Base-by-base conservation (phyloP, 2,888 invertebrate genomes). In the Microctonus aethiopoides region DNA sequence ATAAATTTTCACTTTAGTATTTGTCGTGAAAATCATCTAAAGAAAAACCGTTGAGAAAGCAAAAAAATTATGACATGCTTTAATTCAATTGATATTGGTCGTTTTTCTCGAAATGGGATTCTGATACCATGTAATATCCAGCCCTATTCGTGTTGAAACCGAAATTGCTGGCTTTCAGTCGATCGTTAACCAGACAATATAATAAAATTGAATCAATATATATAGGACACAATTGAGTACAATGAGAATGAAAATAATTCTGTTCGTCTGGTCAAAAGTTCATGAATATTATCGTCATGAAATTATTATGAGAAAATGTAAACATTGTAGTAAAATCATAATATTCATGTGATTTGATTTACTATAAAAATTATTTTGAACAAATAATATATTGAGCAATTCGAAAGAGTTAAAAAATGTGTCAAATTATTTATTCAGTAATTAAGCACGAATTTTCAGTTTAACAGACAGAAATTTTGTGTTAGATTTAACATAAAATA, bases 121-220 rank as follows among this genome's bases (percentile, higher is more conserved):
- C 74, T 74, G 73, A 76, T 74, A 75, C 75, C 74, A 76, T 72
- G 74, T 77, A 11, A 61, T 73, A 77, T 74, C 77, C 81, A 79
- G 75, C 79, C 81, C 80, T 77, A 79, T 80, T 80, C 79, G 76
- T 82, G 81, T 80, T 78, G 79, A 76, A 77, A 73, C 71, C 72
- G 74, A 75, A 75, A 78, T 77, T 79, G 78, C 78, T 78, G 76
- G 77, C 74, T 77, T 68, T 51, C 71, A 71, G n/a, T 71, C 76
- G 77, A 73, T 74, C 73, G 75, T 75, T 71, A 68, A 72, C 26
- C 29, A 36, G 0, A 36, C 7, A 41, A 20, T 22, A 39, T 7
- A 41, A 32, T 16, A 10, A 32, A 34, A 26, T 22, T n/a, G 39
- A 61, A 60, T 68, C 29, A 54, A 61, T 61, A 63, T 61, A 63